Conservation (phyloP, 1,140 invertebrate genomes). For the Diachasma alloeum region DNA sequence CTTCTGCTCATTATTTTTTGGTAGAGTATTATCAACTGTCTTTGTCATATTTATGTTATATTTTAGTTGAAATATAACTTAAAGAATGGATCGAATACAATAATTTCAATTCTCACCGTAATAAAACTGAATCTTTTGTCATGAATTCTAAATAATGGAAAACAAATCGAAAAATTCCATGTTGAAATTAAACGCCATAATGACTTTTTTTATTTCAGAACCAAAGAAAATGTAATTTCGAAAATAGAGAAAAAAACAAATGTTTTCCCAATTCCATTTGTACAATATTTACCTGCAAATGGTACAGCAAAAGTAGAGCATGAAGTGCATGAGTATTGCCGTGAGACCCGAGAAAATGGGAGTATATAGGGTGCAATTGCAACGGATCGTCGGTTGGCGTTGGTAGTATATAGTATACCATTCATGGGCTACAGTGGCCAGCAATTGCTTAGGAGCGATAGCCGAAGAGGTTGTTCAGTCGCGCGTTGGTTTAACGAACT, state of each 20-base stretch:
- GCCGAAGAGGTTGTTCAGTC: slow-evolving; percentile 33
- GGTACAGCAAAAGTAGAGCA: not conserved
- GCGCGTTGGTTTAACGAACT: slow-evolving; percentile 49
- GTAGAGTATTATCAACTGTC: too few relatives aligned
- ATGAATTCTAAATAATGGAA: not conserved
- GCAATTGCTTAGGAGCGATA: slow-evolving; percentile 33
- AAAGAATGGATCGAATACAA: too few relatives aligned
- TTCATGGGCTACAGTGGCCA: not conserved
- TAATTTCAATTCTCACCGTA: too few relatives aligned
- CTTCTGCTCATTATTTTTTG: too few relatives aligned
- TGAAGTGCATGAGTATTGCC: not conserved
- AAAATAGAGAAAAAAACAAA: not conserved
- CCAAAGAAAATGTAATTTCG: not conserved
- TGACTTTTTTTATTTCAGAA: not conserved
- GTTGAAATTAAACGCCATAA: not conserved
- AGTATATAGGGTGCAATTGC: slow-evolving; percentile 7
- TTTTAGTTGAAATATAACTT: too few relatives aligned
- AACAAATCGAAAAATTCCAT: not conserved
- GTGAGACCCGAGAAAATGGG: not conserved
- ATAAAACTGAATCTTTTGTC: not conserved
- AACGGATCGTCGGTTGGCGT: slow-evolving; percentile 16
- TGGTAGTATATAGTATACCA: slow-evolving; percentile 11
- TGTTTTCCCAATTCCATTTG: not conserved
- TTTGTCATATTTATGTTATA: too few relatives aligned
- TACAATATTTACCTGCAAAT: not conserved